Evolutionary conservation across 1,140 invertebrate species (phyloP).

Genomic region (Euschistus heros): DNA sequence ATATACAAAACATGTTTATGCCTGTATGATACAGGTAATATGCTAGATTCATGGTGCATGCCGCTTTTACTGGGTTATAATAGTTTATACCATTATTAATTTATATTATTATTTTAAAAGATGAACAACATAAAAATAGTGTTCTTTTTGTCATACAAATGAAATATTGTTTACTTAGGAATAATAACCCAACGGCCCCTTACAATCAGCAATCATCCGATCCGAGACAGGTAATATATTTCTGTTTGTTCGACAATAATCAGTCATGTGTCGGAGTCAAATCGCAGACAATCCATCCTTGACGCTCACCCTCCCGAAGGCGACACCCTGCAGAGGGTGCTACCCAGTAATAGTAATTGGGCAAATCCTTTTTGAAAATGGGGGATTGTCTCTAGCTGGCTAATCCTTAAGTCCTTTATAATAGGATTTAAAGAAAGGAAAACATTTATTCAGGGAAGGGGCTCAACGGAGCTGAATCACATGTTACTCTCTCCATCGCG

Average conservation of each 20-base stretch:
- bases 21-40: no score
- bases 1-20: no score
- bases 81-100: background rate
- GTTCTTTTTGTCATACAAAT: no score
- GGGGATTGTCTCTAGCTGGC: background rate
- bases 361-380: constrained; percentile 11
- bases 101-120: background rate
- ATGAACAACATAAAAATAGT: no score
- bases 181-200: no score
- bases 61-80: background rate
- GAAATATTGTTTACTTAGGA: no score
- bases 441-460: background rate
- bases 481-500: background rate
- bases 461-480: background rate
- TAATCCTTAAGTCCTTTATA: constrained; percentile 14
- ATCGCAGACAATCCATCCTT: no score
- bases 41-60: background rate
- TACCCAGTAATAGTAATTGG: background rate
- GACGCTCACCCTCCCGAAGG: no score
- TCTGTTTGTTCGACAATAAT: background rate
- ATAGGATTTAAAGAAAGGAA: constrained; percentile 8
- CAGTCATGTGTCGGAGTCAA: background rate
- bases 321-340: no score
- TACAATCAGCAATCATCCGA: background rate
- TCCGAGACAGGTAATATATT: constrained; percentile 3